phyloP scores from a whole-genome alignment of 2,113 vertebrate species.

The Actinemys pallida region DNA sequence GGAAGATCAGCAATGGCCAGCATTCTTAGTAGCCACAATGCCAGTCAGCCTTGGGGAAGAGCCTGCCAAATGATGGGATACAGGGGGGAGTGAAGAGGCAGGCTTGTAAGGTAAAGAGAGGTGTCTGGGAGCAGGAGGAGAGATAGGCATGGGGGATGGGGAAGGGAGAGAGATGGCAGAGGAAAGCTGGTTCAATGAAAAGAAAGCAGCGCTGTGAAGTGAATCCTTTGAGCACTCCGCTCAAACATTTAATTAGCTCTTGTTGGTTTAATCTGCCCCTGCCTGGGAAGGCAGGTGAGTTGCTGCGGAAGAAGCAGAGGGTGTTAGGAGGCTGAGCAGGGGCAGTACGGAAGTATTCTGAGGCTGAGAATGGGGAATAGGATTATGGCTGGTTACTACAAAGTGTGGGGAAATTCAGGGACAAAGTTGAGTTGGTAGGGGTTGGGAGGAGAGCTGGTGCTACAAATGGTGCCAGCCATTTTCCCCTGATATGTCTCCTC shows the following conservation, averaged over 20 bases:
- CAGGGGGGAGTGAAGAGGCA: neutral
- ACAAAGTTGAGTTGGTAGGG: neutral
- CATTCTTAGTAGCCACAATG: neutral
- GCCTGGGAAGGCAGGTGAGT: neutral
- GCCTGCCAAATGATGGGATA: neutral
- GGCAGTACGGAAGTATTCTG: neutral
- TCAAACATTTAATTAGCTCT: neutral
- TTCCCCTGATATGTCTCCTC: neutral
- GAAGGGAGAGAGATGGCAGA: neutral
- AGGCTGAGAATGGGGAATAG: neutral
- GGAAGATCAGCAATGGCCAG: neutral
- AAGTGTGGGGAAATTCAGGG: neutral
- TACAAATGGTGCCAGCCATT: neutral
- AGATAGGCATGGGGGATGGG: neutral
- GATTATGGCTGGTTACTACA: neutral
- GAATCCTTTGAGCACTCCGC: neutral
- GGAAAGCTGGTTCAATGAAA: neutral
- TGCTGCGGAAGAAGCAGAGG: neutral
- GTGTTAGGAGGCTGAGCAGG: neutral
- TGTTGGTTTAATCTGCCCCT: neutral
- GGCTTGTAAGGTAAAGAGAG: neutral
- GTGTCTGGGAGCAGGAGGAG: neutral
- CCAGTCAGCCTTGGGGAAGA: neutral
- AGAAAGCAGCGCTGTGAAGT: neutral
- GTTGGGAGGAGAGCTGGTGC: neutral